Evolutionary conservation across 2,797 vertebrate species (phyloP).

Genomic region (Cossypha heuglini): DNA sequence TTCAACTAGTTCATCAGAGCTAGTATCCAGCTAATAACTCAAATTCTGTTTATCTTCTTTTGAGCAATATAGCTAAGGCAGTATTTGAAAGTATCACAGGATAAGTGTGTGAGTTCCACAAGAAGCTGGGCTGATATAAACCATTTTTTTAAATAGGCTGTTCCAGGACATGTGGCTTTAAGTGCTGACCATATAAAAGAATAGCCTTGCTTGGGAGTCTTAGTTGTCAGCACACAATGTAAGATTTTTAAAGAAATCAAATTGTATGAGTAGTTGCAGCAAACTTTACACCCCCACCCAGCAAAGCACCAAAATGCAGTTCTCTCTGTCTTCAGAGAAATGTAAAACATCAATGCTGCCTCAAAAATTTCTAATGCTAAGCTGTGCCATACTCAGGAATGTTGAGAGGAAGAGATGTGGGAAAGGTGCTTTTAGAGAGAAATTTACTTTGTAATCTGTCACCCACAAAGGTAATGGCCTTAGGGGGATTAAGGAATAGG

Average conservation of each 20-base stretch:
- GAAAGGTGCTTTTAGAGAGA: background rate
- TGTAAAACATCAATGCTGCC: background rate
- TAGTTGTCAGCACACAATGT: background rate
- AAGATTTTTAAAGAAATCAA: background rate
- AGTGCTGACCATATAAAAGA: background rate
- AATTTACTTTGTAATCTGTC: background rate
- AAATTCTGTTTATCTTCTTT: background rate
- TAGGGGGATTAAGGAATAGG: too few relatives aligned
- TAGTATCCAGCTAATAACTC: background rate
- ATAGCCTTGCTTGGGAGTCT: background rate
- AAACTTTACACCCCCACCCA: background rate
- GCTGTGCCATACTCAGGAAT: background rate
- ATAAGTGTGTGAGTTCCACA: background rate
- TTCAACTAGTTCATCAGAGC: background rate
- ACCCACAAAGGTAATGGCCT: background rate
- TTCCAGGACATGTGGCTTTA: background rate
- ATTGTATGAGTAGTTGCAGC: background rate
- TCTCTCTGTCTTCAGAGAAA: background rate
- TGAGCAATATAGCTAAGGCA: background rate
- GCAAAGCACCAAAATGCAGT: rapidly evolving
- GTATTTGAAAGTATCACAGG: background rate
- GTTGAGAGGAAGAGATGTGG: background rate
- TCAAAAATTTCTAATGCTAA: background rate
- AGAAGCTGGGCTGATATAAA: background rate
- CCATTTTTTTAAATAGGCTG: background rate